Evolutionary conservation across 1,140 invertebrate species (phyloP), one percentile per base, ranked within the genome.

Genomic region (Heliconius eleuchia): DNA sequence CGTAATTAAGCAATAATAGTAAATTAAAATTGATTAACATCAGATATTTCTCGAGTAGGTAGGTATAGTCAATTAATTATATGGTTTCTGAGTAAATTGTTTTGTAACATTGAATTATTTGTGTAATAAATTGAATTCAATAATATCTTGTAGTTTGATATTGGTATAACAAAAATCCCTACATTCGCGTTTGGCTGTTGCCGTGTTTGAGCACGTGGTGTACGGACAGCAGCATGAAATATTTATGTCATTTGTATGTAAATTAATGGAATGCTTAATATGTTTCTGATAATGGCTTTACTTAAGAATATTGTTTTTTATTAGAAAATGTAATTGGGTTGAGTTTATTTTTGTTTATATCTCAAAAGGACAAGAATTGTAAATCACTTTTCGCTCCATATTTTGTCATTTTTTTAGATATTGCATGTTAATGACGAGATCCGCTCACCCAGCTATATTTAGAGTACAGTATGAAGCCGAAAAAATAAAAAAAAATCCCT

Each of bases 141-240:
- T 70, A 73, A 76, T 76, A 80, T 76, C 46, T 60, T 57, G 23
- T 11, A 27, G 39, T 71, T 57, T 55, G 57, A 70, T 73, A 73
- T 80, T 80, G 70, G 37, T 50, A 73, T 76, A 79, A 77, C 82
- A 81, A 81, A 81, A 85, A 82, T 82, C 66, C 73, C 57, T 77
- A 78, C 72, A 81, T 80, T 84, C 74, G 81, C 79, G 42, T 78
- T 72, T 46, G 76, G 13, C 27, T 50, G 57, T 39, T 60, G 55
- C 52, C 71, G 55, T 46, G 75, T 75, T 57, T 23, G 37, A 74
- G 75, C 80, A 81, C 83, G 81, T 80, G 81, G 72, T 50, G 83
- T 83, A 84, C 57, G 34, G 81, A 78, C 42, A 80, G 83, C 82
- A 80, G 60, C n/a, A 52, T 75, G 55, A 70, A 16, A 46, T 55